Conservation (phyloP, 1,140 invertebrate genomes). For the Halyomorpha halys region DNA sequence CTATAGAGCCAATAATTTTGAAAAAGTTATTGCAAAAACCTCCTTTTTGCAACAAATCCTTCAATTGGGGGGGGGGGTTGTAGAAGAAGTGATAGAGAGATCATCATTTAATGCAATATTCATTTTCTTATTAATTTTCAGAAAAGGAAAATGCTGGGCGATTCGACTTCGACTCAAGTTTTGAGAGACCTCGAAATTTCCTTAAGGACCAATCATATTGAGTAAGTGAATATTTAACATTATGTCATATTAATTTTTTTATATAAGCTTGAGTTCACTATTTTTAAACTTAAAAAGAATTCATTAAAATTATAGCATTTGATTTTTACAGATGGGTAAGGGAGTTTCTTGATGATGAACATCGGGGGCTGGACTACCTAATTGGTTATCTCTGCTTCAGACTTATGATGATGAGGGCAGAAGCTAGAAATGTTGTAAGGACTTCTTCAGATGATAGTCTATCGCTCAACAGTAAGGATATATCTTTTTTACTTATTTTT, state of each 20-base stretch:
- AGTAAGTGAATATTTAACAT: constrained; percentile 54
- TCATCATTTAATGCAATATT: no score
- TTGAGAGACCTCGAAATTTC: constrained; percentile 97
- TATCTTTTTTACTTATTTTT: no score
- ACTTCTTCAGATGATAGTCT: constrained; percentile 47
- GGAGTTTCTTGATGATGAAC: constrained; percentile 92
- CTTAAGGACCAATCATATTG: constrained; percentile 95
- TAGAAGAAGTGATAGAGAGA: no score
- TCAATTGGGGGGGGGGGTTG: no score
- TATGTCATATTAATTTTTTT: not conserved
- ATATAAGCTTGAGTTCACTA: not conserved
- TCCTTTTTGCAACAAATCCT: no score
- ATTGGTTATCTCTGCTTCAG: constrained; percentile 95
- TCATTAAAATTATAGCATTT: constrained; percentile 10
- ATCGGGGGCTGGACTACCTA: constrained; percentile 89
- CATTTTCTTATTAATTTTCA: constrained; percentile 41
- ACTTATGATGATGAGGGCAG: constrained; percentile 81
- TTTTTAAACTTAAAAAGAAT: constrained; percentile 14
- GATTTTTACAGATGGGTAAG: constrained; percentile 76
- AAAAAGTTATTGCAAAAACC: no score
- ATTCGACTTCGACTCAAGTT: constrained; percentile 96
- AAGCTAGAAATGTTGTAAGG: constrained; percentile 33
- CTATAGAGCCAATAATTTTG: no score
- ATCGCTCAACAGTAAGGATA: constrained; percentile 20
- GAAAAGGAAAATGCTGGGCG: constrained; percentile 94